Evolutionary conservation across 2,888 invertebrate species (phyloP), one percentile per base, ranked within the genome.

Genomic region (Diadegma fenestrale): DNA sequence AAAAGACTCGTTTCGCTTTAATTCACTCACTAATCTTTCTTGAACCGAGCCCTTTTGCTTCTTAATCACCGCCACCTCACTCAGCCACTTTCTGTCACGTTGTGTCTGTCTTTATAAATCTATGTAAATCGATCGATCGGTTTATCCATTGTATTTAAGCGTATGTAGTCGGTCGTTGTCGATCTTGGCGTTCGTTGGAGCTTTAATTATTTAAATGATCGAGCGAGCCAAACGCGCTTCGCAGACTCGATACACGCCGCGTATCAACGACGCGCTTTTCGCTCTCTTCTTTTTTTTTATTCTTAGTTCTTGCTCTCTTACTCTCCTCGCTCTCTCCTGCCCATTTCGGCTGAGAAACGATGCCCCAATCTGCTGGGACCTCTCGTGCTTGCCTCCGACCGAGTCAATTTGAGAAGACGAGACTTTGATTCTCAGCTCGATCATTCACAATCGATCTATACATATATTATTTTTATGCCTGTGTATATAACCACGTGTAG

Each of bases 121-220:
- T 26, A 58, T 58, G 26, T 58, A 26, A 26, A 58, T 58, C 5
- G 58, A 5, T 58, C 26, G 12, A 26, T 58, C 12, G 12, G 4
- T 26, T 12, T 54, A 12, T 54, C 14, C 26, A 14, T 26, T 58
- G 58, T 26, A 26, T 26, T 58, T 14, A 26, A 8, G 22, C 10
- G 58, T 26, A 26, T 54, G 43, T 48, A 54, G 37, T 58, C 48
- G 58, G 37, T 51, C 48, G 69, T 76, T 66, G 63, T 51, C 82
- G 69, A 88, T 73, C 88, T 89, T 85, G 82, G 84, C 87, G 85
- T 88, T 91, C 90, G 89, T 89, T 88, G 90, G 89, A 91, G 91
- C 91, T 92, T 91, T 93, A 93, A 93, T 93, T 92, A 93, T 92
- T 92, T 92, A 90, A 92, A 92, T 92, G 89, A 86, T 79, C 78